Base-by-base conservation (phyloP, 2,113 vertebrate genomes). In the Alectura lathami region DNA sequence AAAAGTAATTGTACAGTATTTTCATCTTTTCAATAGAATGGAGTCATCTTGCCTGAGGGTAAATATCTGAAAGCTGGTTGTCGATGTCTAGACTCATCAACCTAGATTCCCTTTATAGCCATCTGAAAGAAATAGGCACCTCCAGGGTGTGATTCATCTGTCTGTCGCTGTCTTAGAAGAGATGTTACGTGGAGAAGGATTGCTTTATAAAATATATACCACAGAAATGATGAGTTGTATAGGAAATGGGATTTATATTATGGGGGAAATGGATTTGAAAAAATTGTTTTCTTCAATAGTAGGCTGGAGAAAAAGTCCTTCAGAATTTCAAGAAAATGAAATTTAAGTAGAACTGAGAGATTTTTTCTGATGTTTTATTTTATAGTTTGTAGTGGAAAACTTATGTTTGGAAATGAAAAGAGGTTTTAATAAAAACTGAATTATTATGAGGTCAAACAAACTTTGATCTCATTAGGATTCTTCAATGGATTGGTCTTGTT, bases 101-200 rank as follows among this genome's bases (percentile, higher is more conserved):
- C 96, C 96, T 93, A 96, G 91, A 96, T 96, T 96, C 94, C 83
- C 94, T 95, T 96, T 93, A 93, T 96, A 96, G 91, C 88, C 76
- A 90, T 89, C 88, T 94, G 91, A 90, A 96, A 93, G 91, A 90
- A 96, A 84, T 43, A 91, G 95, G 96, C 96, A 96, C 94, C 96
- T 96, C 88, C 91, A 92, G 96, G 96, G 95, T 45, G 53, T 96
- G 94, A 95, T 93, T 96, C 96, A 96, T 96, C 91, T 81, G 84
- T 82, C 94, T 95, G 56, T 94, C 92, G 78, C 94, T 95, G 56
- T 94, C 92, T 95, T 93, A 54, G 79, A 83, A 90, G 86, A 86
- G 85, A 75, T 88, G 88, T 67, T 80, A 86, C 92, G 64, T 67
- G 60, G 32, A 95, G 74, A 94, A 87, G 76, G 68, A 83, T 81